Evolutionary conservation across 2,113 vertebrate genomes (phyloP).

Genomic region (Atlantisia rogersi): DNA sequence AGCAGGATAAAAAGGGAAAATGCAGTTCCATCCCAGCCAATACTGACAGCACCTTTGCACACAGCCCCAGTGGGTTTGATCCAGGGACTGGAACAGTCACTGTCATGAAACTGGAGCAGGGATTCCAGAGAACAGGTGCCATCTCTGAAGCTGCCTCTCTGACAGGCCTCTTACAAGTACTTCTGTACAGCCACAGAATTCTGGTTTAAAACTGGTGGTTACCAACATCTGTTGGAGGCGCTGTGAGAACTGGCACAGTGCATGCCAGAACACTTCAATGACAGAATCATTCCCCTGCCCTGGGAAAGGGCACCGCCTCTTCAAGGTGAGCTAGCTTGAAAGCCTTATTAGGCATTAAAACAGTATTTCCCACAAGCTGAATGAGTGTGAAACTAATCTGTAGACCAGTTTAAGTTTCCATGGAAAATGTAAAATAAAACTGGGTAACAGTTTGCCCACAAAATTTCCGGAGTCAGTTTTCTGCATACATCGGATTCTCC

Average conservation of each 20-base stretch:
- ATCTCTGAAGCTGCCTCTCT: neutral
- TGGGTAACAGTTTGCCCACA: neutral
- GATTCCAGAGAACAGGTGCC: neutral
- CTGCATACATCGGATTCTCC: neutral
- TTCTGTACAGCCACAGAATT: neutral
- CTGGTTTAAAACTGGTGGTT: neutral
- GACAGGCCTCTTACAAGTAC: neutral
- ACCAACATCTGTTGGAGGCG: neutral
- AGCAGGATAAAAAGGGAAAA: neutral
- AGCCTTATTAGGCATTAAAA: neutral
- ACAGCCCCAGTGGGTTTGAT: neutral
- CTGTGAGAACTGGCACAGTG: neutral
- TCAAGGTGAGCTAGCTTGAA: neutral
- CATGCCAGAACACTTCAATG: neutral
- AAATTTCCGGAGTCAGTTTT: neutral
- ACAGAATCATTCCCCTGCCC: neutral
- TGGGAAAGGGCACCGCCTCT: neutral
- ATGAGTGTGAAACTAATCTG: neutral
- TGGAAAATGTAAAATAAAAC: neutral
- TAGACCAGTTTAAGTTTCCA: neutral
- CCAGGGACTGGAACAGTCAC: neutral
- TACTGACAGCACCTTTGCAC: no score
- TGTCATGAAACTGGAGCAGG: fast-evolving
- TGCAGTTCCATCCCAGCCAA: neutral
- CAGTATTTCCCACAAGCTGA: neutral